Evolutionary conservation across 2,888 invertebrate species (phyloP).

Genomic region (Coleophora flavipennella): DNA sequence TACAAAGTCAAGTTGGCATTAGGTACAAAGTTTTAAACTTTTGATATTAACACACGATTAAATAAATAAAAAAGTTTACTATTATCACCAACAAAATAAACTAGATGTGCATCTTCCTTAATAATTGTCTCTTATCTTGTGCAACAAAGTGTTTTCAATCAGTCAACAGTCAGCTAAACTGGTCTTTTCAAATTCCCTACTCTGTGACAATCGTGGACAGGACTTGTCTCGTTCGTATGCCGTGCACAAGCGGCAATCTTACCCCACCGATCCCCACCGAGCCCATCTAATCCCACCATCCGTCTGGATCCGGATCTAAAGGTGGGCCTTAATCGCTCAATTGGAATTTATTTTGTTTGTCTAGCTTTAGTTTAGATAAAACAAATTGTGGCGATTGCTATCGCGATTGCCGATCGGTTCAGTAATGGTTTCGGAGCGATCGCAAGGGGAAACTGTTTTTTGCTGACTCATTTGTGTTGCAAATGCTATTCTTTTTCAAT

Average conservation of each 20-base stretch:
- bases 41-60: too few relatives aligned
- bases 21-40: too few relatives aligned
- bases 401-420: constrained; percentile 18
- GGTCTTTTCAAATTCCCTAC: neutral
- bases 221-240: constrained; percentile 26
- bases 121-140: too few relatives aligned
- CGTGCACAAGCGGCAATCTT: constrained; percentile 22
- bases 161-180: too few relatives aligned
- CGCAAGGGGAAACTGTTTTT: too few relatives aligned
- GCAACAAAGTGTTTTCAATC: too few relatives aligned
- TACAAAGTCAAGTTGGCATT: too few relatives aligned
- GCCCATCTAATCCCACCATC: constrained; percentile 34
- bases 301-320: constrained; percentile 43
- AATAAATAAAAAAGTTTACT: too few relatives aligned
- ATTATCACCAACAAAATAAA: too few relatives aligned
- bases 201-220: neutral
- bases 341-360: constrained; percentile 53
- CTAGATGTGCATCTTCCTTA: too few relatives aligned
- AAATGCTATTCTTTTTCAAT: constrained; percentile 14
- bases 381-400: constrained; percentile 44
- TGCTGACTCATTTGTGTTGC: constrained; percentile 9
- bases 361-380: constrained; percentile 24
- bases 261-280: too few relatives aligned
- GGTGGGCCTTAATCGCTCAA: constrained; percentile 53
- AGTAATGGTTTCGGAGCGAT: constrained; percentile 9